Evolutionary conservation across 2,888 invertebrate genomes (phyloP).

Genomic region (Drosophila limbata): DNA sequence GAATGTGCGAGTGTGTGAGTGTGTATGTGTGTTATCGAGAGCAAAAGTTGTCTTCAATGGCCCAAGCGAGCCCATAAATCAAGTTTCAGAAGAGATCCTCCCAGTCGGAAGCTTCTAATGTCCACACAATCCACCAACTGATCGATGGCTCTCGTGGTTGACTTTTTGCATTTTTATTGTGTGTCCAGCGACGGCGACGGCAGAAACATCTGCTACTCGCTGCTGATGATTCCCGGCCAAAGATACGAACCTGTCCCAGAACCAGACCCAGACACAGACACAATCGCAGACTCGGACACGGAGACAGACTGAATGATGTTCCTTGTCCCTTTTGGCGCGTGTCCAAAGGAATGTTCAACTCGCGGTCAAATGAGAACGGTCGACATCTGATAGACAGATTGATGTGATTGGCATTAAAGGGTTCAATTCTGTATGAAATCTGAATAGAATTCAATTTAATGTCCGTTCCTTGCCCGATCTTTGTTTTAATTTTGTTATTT

Average conservation of each 20-base stretch:
- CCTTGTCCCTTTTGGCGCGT: slow-evolving; percentile 42
- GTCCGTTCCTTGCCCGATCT: no score
- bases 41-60: slow-evolving; percentile 38
- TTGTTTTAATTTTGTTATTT: no score
- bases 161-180: slow-evolving; percentile 52
- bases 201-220: slow-evolving; percentile 45
- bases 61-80: slow-evolving; percentile 54
- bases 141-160: slow-evolving; percentile 43
- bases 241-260: slow-evolving; percentile 22
- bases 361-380: slow-evolving; percentile 1
- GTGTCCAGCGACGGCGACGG: slow-evolving; percentile 4
- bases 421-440: not conserved
- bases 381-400: slow-evolving; percentile 21
- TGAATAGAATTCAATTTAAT: not conserved
- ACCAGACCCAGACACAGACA: slow-evolving; percentile 2
- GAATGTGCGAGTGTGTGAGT: not conserved
- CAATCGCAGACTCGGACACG: slow-evolving; percentile 7
- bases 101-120: slow-evolving; percentile 46
- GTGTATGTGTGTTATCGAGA: slow-evolving; percentile 35
- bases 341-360: slow-evolving; percentile 32
- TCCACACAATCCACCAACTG: slow-evolving; percentile 36
- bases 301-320: slow-evolving; percentile 13
- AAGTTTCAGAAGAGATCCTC: slow-evolving; percentile 51
- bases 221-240: slow-evolving; percentile 23
- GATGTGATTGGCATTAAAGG: slow-evolving; percentile 3